Evolutionary conservation across 2,113 vertebrate species (phyloP), one percentile per base, ranked within the genome.

Genomic region (Cynoglossus semilaevis): DNA sequence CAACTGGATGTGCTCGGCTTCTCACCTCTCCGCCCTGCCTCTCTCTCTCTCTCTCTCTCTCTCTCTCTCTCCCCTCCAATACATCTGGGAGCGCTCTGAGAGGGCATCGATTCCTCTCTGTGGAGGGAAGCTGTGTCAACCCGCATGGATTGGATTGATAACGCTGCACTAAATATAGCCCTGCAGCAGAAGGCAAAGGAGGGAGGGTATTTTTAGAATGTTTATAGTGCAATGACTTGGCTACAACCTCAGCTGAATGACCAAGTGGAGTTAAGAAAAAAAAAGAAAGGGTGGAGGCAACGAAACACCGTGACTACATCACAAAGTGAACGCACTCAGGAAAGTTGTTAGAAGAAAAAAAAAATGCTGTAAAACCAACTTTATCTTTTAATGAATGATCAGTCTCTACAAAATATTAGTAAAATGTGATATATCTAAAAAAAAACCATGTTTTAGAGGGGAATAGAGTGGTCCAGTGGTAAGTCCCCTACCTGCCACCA

Each of bases 131-230:
- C 75, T 63, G 80, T 86, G 86, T 91, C 89, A 87, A 76, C 76
- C 74, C 54, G 65, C 51, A 61, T 16, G 53, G 74, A 85, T 80
- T 70, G 80, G 78, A 89, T 88, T 87, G 85, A 91, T 89, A 90
- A 91, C 52, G 58, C 40, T 6, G 63, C 66, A 73, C 87, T 90
- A 90, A 85, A 91, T 82, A 85, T 90, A 91, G 81, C 79, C 77
- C 82, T 89, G 88, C 87, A 74, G 84, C 85, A 88, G 82, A 77
- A 83, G 78, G 81, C 63, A 57, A 58, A 41, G 18, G 63, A 66
- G 29, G n/a, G 57, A 64, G 53, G 74, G 64, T 89, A 91, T 91
- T 90, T 89, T 86, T 83, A 86, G 88, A 84, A 70, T 85, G 85
- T 90, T 89, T 87, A 84, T 85, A 44, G 67, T 61, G 69, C 80